Conservation (phyloP, 2,113 vertebrate species). For the Callipepla californica region DNA sequence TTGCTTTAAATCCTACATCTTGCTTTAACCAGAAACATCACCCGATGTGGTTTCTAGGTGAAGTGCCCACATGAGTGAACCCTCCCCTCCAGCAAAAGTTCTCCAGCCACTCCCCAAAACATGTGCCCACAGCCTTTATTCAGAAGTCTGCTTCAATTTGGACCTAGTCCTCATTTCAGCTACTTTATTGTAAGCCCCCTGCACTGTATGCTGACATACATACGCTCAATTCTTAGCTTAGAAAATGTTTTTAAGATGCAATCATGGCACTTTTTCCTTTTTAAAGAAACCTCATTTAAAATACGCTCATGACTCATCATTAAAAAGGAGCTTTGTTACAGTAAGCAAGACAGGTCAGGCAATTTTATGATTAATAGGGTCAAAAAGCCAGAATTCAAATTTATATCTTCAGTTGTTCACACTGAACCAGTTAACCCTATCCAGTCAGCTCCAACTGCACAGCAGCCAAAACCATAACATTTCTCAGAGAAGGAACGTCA, state of each 20-base stretch:
- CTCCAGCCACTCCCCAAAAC: conserved; percentile 48
- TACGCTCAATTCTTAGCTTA: neutral
- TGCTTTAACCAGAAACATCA: conserved; percentile 60
- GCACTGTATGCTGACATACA: neutral
- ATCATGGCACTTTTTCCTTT: neutral
- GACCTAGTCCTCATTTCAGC: conserved; percentile 15
- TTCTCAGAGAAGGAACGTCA: neutral
- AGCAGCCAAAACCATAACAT: neutral
- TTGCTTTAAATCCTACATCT: conserved; percentile 33
- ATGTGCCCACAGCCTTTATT: neutral
- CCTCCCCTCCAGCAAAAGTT: conserved; percentile 12
- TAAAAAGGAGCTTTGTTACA: neutral
- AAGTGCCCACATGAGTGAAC: neutral
- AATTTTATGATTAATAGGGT: conserved; percentile 33
- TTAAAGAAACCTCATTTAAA: neutral
- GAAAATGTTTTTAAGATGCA: neutral
- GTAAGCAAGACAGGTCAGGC: conserved; percentile 18
- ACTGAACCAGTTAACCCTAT: conserved; percentile 37
- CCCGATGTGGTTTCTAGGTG: conserved; percentile 53
- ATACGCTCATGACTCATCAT: conserved; percentile 33
- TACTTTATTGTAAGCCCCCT: conserved; percentile 6
- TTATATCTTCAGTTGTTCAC: neutral
- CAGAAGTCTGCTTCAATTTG: conserved; percentile 7
- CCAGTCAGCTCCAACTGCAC: neutral
- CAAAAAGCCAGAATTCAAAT: conserved; percentile 30